These are phyloP conservation scores for Chondrosia reniformis DNA, from an alignment of 37 sponge, comb jelly and placozoan genomes.

Conservation along the genomic window DNA sequence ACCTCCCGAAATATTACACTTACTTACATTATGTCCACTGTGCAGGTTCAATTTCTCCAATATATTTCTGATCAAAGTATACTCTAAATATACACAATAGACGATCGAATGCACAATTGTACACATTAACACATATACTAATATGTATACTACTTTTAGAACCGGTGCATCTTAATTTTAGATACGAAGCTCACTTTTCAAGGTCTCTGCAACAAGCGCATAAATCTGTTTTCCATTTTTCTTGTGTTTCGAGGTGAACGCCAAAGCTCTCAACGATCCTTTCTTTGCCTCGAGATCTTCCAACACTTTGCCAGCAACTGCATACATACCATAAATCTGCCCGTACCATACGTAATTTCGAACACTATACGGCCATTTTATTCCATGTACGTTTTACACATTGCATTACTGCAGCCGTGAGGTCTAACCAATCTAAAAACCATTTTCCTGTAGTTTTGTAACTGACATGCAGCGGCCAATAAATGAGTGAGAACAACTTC, in stretches of 20 bases:
- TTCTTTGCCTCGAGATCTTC: not conserved
- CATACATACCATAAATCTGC: not conserved
- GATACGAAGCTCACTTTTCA: not conserved
- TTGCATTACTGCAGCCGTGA: no score
- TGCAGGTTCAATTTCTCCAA: no score
- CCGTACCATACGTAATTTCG: no score
- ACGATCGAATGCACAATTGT: not conserved
- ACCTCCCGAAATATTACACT: no score
- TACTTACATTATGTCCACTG: no score
- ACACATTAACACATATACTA: not conserved
- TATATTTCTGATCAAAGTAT: no score
- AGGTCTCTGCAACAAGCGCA: not conserved
- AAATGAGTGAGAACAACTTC: not conserved
- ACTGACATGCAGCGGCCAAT: not conserved
- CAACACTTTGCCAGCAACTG: not conserved
- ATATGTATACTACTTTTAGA: no score
- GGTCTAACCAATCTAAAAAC: not conserved
- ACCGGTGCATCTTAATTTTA: no score
- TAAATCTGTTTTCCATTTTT: conserved; percentile 17
- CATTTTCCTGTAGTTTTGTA: not conserved
- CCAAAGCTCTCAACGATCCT: conserved; percentile 1
- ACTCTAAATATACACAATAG: no score
- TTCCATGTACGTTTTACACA: no score
- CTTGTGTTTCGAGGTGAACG: not conserved
- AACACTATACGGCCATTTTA: no score